Conservation (phyloP, 2,888 invertebrate species). For the Drosophila engyochracea region DNA sequence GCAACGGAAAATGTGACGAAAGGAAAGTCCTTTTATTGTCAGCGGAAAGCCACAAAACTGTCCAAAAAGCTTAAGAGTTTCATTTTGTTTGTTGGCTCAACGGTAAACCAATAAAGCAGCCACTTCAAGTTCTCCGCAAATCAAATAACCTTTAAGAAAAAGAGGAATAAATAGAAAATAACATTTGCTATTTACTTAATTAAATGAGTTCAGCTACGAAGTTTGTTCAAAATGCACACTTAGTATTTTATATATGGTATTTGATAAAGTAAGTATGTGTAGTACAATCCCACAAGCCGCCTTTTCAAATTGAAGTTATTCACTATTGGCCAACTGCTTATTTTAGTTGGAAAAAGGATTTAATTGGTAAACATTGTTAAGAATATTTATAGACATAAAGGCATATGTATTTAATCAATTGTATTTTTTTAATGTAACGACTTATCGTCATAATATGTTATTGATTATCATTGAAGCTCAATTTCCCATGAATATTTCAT, state of each 20-base stretch:
- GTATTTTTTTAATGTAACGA: background rate
- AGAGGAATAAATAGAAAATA: background rate
- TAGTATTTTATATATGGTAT: background rate
- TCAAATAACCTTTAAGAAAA: background rate
- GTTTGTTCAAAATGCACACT: background rate
- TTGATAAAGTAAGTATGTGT: background rate
- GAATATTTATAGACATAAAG: background rate
- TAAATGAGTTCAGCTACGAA: background rate
- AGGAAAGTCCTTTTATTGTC: slow-evolving; percentile 24
- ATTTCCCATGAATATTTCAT: background rate
- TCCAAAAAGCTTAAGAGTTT: slow-evolving; percentile 16
- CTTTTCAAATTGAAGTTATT: background rate
- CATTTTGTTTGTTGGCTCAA: slow-evolving; percentile 14
- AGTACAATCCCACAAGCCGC: background rate
- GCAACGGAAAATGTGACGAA: slow-evolving; percentile 1
- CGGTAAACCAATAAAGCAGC: slow-evolving; percentile 4
- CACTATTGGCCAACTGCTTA: background rate
- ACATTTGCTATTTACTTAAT: background rate
- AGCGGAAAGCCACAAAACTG: slow-evolving; percentile 14
- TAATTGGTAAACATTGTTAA: background rate
- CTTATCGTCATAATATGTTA: background rate
- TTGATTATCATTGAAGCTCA: background rate
- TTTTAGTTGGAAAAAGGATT: background rate
- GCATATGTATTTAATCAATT: background rate
- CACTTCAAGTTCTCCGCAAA: slow-evolving; percentile 5